Percentiles rank a stretch among this genome's conserved stretches.
phyloP scores from a whole-genome alignment of 2,888 invertebrate genomes.

The Cantharis nigra region DNA sequence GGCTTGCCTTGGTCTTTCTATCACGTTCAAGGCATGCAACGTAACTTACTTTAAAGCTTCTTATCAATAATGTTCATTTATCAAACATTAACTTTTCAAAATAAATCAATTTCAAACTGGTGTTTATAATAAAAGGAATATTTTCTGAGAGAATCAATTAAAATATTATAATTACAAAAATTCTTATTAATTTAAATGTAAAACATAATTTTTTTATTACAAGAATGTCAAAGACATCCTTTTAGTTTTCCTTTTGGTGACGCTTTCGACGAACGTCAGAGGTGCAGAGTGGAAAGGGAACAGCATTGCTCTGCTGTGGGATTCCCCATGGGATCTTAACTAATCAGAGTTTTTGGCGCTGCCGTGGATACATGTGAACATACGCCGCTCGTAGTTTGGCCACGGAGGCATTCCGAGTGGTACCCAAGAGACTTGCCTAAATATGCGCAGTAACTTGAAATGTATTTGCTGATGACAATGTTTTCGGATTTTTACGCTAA shows the following conservation, averaged over 20 bases:
- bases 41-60: constrained; percentile 16
- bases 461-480: constrained; percentile 59
- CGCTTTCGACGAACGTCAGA: constrained; percentile 29
- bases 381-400: constrained; percentile 40
- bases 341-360: constrained; percentile 51
- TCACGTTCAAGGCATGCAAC: constrained; percentile 31
- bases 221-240: constrained; percentile 2
- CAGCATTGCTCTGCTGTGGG: constrained; percentile 35
- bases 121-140: neutral
- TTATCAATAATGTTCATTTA: constrained; percentile 7
- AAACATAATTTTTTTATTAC: constrained; percentile 1
- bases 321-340: constrained; percentile 43
- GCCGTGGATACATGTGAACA: constrained; percentile 41
- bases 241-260: constrained; percentile 18
- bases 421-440: constrained; percentile 37
- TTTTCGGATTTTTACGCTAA: constrained; percentile 31
- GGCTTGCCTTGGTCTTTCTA: constrained; percentile 37
- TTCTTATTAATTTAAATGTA: neutral
- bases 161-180: neutral
- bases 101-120: neutral
- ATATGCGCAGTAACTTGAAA: constrained; percentile 61
- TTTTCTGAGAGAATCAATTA: neutral
- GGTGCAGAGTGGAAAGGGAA: constrained; percentile 28
- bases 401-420: constrained; percentile 40
- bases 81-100: neutral